These are phyloP conservation scores for Egretta garzetta DNA, from an alignment of 2,113 vertebrate species.

Conservation along the genomic window DNA sequence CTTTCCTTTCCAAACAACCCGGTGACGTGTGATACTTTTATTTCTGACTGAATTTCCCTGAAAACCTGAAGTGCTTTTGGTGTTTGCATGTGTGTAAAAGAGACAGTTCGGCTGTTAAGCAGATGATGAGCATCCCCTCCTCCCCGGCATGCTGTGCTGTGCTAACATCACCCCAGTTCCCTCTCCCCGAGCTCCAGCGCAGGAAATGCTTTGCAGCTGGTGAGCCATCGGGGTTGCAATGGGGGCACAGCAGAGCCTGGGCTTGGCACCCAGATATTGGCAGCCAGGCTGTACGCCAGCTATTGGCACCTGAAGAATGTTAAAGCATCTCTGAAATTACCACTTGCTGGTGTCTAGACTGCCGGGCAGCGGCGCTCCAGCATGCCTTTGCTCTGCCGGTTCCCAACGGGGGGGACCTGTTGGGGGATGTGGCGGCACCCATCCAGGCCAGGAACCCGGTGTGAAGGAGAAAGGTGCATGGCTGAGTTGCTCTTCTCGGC, in stretches of 20 bases:
- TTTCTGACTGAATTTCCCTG: neutral
- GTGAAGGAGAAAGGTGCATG: neutral
- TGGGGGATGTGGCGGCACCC: neutral
- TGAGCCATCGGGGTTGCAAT: rapidly evolving
- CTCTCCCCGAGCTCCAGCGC: neutral
- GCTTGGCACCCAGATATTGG: neutral
- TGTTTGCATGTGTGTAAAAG: neutral
- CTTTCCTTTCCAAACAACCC: neutral
- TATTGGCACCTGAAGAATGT: neutral
- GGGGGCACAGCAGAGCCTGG: neutral
- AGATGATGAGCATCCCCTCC: neutral
- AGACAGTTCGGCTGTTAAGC: neutral
- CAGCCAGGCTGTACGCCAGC: neutral
- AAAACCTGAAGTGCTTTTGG: neutral
- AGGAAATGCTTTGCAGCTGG: neutral
- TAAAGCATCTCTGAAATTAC: neutral
- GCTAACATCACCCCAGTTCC: neutral
- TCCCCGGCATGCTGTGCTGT: rapidly evolving
- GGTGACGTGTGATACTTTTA: neutral
- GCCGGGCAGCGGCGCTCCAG: neutral
- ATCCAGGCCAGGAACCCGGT: rapidly evolving
- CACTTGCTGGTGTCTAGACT: rapidly evolving
- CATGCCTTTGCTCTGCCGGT: neutral
- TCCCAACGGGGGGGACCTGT: neutral
- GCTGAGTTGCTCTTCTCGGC: neutral